These are phyloP conservation scores for Siniperca scherzeri DNA, from an alignment of 2,797 vertebrate genomes.

Conservation along the genomic window DNA sequence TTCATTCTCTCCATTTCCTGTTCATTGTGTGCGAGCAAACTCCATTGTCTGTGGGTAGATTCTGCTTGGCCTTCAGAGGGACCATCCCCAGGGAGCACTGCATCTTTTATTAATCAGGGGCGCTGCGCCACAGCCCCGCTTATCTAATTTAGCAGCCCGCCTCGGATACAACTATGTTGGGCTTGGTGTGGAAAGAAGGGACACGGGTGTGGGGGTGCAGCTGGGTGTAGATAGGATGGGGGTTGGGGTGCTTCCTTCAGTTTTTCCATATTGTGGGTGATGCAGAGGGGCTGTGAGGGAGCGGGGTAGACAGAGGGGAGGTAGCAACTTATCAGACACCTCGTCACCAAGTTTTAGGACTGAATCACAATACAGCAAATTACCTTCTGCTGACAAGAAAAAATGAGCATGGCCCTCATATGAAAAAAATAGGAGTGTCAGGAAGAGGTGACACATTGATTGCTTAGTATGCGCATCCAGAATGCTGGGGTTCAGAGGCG, in stretches of 20 bases:
- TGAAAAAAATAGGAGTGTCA: slow-evolving; percentile 85
- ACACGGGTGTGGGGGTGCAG: slow-evolving; percentile 69
- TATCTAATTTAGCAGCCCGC: slow-evolving; percentile 90
- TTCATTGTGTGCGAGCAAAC: slow-evolving; percentile 84
- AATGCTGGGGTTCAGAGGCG: slow-evolving; percentile 81
- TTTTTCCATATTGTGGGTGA: slow-evolving; percentile 74
- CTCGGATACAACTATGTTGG: slow-evolving; percentile 83
- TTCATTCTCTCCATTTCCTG: slow-evolving; percentile 86
- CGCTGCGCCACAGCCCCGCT: slow-evolving; percentile 85
- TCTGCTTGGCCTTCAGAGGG: slow-evolving; percentile 79
- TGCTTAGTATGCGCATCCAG: slow-evolving; percentile 89
- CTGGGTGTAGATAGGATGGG: slow-evolving; percentile 65
- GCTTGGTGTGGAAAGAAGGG: slow-evolving; percentile 74
- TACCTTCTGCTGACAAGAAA: slow-evolving; percentile 90
- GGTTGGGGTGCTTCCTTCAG: slow-evolving; percentile 56
- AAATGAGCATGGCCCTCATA: slow-evolving; percentile 85
- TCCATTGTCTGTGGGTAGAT: slow-evolving; percentile 84
- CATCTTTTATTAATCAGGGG: slow-evolving; percentile 92
- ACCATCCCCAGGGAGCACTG: slow-evolving; percentile 84
- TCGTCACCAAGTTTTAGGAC: slow-evolving; percentile 86
- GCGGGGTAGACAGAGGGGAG: slow-evolving; percentile 47
- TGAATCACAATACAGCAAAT: slow-evolving; percentile 91
- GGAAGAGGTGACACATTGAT: slow-evolving; percentile 89
- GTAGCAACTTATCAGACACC: slow-evolving; percentile 84
- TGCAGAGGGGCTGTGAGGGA: slow-evolving; percentile 34